Percentiles rank a stretch among this genome's conserved stretches.
Conservation (phyloP, 2,797 vertebrate species). For the Harpagifer antarcticus region DNA sequence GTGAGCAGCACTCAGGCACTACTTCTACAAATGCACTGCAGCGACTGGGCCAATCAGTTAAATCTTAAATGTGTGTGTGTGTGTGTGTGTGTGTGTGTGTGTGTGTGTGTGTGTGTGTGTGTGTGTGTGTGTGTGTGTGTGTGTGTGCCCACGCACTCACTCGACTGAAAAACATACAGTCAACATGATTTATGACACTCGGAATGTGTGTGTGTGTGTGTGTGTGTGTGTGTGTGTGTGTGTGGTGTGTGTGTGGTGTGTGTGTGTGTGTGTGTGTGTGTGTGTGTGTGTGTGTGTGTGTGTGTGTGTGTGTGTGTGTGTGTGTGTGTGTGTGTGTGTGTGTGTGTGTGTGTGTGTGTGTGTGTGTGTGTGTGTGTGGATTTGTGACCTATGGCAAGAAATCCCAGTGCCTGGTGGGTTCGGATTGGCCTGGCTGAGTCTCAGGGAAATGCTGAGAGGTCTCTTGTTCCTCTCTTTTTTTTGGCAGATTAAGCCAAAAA, state of each 20-base stretch:
- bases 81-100: slow-evolving; percentile 40
- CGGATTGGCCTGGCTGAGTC: slow-evolving; percentile 19
- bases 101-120: slow-evolving; percentile 37
- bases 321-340: neutral
- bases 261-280: slow-evolving; percentile 41
- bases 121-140: neutral
- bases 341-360: slow-evolving; percentile 15
- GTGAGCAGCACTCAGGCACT: slow-evolving; percentile 51
- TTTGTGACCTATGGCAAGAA: slow-evolving; percentile 59
- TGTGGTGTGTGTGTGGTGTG: too few relatives aligned
- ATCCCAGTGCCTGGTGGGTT: slow-evolving; percentile 48
- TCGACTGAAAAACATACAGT: neutral
- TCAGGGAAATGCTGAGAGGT: slow-evolving; percentile 57
- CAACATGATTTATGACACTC: neutral
- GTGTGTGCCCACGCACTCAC: slow-evolving; percentile 20
- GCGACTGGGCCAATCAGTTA: slow-evolving; percentile 66
- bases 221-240: slow-evolving; percentile 39
- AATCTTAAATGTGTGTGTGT: slow-evolving; percentile 26
- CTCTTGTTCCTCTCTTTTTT: slow-evolving; percentile 31
- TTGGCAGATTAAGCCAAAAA: slow-evolving; percentile 37
- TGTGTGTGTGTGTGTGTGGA: slow-evolving; percentile 36
- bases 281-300: neutral
- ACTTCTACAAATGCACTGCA: slow-evolving; percentile 54
- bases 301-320: neutral
- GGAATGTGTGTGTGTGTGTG: too few relatives aligned